Evolutionary conservation across 2,888 invertebrate species (phyloP), one percentile per base, ranked within the genome.

Genomic region (Therioaphis trifolii): DNA sequence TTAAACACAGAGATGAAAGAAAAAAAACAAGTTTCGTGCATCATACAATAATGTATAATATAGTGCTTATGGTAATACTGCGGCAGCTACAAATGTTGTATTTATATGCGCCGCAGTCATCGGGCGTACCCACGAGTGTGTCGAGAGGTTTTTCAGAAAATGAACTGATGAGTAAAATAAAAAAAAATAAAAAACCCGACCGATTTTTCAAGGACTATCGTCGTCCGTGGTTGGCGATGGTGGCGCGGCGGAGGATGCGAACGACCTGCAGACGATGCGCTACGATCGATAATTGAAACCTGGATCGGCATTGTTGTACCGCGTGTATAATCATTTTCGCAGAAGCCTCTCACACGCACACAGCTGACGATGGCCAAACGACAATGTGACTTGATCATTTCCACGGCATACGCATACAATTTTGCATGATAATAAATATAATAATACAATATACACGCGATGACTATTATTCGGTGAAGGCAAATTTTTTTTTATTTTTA

Each of bases 271-370:
- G n/a, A 21, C 52, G 52, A 29, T 49, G 29, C 72, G 72, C 72
- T 29, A 72, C 74, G 55, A 74, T 55, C 21, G 61, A 46, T 75
- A 75, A 75, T 75, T 58, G 74, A 76, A 76, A 61, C 61, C 43
- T 3, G 27, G 18, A 61, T 11, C 74, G 40, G 15, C 61, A 61
- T 75, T 43, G 24, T 61, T n/a, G 2, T 27, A 3, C 40, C 40
- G 52, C 35, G 29, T n/a, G 29, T 58, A 40, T 55, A 74, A 74
- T 40, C 55, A 24, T 74, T 74, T 74, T 58, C n/a, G 52, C 29
- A 4, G 72, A 52, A 29, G 52, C 49, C 29, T 52, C n/a, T 9
- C 15, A 27, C 27, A 18, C 71, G 27, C 11, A 15, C 46, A 4
- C 11, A 46, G 46, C 46, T 46, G 46, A 46, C 46, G 46, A 46